Percentiles rank a stretch among this genome's conserved stretches.
Evolutionary conservation across 1,140 invertebrate genomes (phyloP).

Genomic region (Drosophila jambulina): DNA sequence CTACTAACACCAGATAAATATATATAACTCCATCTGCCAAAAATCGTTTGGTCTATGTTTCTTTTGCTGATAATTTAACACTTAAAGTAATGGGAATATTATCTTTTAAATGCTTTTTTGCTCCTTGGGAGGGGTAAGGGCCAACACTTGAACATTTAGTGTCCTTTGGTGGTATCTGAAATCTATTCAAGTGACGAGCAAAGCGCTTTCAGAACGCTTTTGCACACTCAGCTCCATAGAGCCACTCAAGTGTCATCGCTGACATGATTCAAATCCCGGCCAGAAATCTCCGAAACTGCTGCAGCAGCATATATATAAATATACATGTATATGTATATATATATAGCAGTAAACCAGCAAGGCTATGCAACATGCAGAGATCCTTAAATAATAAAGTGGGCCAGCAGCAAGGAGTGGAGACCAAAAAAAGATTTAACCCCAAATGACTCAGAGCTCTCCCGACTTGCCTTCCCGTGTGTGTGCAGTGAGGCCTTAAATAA

Average conservation of each 20-base stretch:
- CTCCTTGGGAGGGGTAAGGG: not conserved
- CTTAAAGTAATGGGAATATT: not conserved
- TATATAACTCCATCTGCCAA: not conserved
- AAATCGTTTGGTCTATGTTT: slow-evolving; percentile 19
- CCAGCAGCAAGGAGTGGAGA: slow-evolving; percentile 10
- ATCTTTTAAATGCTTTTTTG: slow-evolving; percentile 3
- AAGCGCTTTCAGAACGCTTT: slow-evolving; percentile 26
- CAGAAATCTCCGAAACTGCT: slow-evolving; percentile 29
- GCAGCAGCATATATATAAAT: slow-evolving; percentile 21
- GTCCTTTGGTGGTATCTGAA: slow-evolving; percentile 15
- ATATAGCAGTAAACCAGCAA: slow-evolving; percentile 31
- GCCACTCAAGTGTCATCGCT: slow-evolving; percentile 38
- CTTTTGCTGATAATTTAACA: slow-evolving; percentile 2
- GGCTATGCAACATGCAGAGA: slow-evolving; percentile 45
- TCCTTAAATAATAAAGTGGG: slow-evolving; percentile 58
- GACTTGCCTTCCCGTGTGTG: slow-evolving; percentile 1
- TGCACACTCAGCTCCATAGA: slow-evolving; percentile 22
- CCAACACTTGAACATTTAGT: slow-evolving; percentile 21
- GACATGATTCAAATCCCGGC: slow-evolving; percentile 40
- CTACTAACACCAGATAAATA: slow-evolving; percentile 37
- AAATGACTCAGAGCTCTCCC: slow-evolving; percentile 12
- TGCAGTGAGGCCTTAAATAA: slow-evolving; percentile 21
- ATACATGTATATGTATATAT: slow-evolving; percentile 9
- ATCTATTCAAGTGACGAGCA: slow-evolving; percentile 37
- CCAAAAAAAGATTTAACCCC: slow-evolving; percentile 33